phyloP scores from a whole-genome alignment of 2,888 invertebrate genomes.

The Dicycla oo region DNA sequence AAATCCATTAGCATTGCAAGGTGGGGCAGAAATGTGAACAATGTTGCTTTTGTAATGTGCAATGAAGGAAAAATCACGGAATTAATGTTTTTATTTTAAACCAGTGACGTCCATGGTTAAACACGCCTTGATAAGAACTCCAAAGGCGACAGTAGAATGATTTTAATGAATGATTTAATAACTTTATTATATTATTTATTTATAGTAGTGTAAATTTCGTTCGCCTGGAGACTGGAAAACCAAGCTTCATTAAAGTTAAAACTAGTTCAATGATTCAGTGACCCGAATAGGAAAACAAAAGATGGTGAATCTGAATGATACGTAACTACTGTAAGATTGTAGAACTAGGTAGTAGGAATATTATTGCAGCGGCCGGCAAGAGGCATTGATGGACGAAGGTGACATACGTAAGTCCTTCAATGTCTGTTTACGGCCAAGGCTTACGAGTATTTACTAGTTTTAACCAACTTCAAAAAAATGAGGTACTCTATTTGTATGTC shows the following conservation, averaged over 20 bases:
- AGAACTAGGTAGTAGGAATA: not conserved
- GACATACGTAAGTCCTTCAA: not conserved
- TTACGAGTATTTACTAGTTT: no score
- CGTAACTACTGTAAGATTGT: not conserved
- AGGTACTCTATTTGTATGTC: no score
- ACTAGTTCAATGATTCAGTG: slow-evolving; percentile 13
- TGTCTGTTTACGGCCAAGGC: not conserved
- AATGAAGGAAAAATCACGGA: not conserved
- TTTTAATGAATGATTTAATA: no score
- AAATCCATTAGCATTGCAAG: not conserved
- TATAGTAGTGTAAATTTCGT: not conserved
- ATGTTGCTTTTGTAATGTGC: not conserved
- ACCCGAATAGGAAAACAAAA: not conserved
- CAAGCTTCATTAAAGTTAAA: not conserved
- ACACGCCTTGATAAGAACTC: not conserved
- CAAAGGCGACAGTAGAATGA: no score
- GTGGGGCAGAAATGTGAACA: not conserved
- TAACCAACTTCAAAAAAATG: no score
- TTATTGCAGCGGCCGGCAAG: not conserved
- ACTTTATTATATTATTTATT: not conserved
- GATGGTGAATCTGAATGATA: not conserved
- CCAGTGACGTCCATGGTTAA: not conserved
- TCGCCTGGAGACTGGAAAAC: not conserved
- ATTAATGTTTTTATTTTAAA: not conserved
- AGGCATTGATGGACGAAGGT: not conserved